phyloP scores from a whole-genome alignment of 2,113 vertebrate species.

The Xyrauchen texanus region DNA sequence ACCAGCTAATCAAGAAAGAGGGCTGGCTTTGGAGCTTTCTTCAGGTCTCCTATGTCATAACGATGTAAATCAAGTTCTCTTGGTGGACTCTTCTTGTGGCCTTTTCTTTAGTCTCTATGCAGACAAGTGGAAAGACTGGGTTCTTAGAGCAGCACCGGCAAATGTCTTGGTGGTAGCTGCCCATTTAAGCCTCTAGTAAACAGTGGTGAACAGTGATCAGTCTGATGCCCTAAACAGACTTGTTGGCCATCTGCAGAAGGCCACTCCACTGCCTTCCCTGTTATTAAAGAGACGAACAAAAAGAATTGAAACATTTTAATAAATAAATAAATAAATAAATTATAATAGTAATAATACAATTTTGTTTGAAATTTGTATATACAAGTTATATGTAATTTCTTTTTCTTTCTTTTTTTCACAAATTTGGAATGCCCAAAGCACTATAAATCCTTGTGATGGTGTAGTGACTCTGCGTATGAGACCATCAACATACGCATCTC shows the following conservation, averaged over 20 bases:
- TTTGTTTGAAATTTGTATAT: no score
- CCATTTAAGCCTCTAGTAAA: background rate
- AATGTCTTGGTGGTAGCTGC: conserved; percentile 36
- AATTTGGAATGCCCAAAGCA: no score
- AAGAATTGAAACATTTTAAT: no score
- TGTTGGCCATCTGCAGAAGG: conserved; percentile 32
- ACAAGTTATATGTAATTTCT: no score
- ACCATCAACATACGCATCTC: no score
- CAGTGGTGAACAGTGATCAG: conserved; percentile 3
- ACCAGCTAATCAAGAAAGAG: conserved; percentile 78
- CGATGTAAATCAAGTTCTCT: conserved; percentile 32
- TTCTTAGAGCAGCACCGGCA: conserved; percentile 43
- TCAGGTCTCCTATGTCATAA: conserved; percentile 65
- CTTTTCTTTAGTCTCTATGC: conserved; percentile 63
- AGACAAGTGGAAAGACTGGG: conserved; percentile 72
- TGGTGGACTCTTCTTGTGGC: conserved; percentile 45
- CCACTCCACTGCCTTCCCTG: conserved; percentile 34
- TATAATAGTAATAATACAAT: no score
- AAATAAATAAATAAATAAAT: no score
- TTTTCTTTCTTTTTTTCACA: no score
- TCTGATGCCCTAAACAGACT: background rate
- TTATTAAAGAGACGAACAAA: background rate
- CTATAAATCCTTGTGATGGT: no score
- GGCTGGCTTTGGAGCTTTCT: conserved; percentile 82
- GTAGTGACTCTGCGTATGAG: no score